Evolutionary conservation across 2,888 invertebrate genomes (phyloP).

Genomic region (Coleophora flavipennella): DNA sequence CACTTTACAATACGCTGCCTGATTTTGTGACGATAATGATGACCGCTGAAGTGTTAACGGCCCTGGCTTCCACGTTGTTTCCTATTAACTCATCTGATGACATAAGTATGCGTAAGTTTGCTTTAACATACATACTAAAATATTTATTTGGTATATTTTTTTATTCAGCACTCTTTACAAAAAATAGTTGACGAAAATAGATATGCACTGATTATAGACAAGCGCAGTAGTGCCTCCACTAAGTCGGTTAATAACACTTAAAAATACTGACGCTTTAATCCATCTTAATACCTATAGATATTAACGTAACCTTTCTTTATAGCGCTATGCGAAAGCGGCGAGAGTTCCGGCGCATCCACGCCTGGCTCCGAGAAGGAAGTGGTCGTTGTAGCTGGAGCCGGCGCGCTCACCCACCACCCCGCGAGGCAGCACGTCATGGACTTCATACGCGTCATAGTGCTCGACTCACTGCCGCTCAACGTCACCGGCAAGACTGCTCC

Average conservation of each 20-base stretch:
- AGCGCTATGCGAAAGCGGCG: constrained; percentile 76
- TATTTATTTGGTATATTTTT: no score
- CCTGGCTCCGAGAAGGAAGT: constrained; percentile 76
- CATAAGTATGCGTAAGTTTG: constrained; percentile 55
- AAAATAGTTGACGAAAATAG: no score
- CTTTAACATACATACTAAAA: no score
- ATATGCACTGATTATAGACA: no score
- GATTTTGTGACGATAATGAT: constrained; percentile 95
- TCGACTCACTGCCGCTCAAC: constrained; percentile 92
- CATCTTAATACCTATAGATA: no score
- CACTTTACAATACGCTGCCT: constrained; percentile 94
- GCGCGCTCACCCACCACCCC: constrained; percentile 79
- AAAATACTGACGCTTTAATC: no score
- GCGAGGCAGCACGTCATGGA: constrained; percentile 94
- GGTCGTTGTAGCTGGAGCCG: constrained; percentile 57
- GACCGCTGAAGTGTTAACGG: constrained; percentile 90
- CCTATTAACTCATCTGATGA: constrained; percentile 72
- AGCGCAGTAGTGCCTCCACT: no score
- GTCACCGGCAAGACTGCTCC: constrained; percentile 84
- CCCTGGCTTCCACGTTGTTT: constrained; percentile 89
- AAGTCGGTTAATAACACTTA: no score
- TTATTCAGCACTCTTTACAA: no score
- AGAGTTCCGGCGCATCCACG: constrained; percentile 85
- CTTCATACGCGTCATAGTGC: constrained; percentile 92
- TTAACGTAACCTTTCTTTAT: not conserved